phyloP scores from a whole-genome alignment of 2,888 invertebrate species.

The Adelphocoris suturalis region DNA sequence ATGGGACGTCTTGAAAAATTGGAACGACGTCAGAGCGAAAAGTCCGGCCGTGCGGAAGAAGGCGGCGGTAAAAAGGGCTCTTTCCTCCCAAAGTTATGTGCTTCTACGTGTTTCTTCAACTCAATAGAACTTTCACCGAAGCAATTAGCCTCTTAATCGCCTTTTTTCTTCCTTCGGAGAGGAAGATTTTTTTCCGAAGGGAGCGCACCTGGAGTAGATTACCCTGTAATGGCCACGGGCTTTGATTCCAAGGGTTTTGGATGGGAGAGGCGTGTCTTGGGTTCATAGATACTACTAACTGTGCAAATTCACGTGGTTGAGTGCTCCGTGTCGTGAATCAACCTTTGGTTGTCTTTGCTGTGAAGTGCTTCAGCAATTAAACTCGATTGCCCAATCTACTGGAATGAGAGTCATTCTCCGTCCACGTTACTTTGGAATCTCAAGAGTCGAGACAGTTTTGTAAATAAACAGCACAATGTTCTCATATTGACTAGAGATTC shows the following conservation, averaged over 20 bases:
- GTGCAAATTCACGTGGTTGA: background rate
- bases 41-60: slow-evolving; percentile 12
- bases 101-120: slow-evolving; percentile 48
- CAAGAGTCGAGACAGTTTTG: too few relatives aligned
- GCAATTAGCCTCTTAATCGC: slow-evolving; percentile 44
- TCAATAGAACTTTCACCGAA: slow-evolving; percentile 45
- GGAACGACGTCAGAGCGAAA: background rate
- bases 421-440: too few relatives aligned
- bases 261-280: too few relatives aligned
- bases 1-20: background rate
- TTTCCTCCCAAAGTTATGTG: slow-evolving; percentile 16
- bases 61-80: background rate
- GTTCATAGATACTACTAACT: too few relatives aligned
- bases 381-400: too few relatives aligned
- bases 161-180: background rate
- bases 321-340: background rate
- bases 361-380: too few relatives aligned
- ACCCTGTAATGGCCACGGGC: slow-evolving; percentile 24
- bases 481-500: too few relatives aligned
- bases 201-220: background rate
- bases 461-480: too few relatives aligned
- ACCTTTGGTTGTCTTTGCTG: too few relatives aligned
- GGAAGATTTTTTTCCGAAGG: background rate
- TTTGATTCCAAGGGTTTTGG: background rate
- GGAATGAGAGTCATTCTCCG: too few relatives aligned